These are phyloP conservation scores for Drosophila bunnanda DNA, from an alignment of 2,888 invertebrate species.

Conservation along the genomic window DNA sequence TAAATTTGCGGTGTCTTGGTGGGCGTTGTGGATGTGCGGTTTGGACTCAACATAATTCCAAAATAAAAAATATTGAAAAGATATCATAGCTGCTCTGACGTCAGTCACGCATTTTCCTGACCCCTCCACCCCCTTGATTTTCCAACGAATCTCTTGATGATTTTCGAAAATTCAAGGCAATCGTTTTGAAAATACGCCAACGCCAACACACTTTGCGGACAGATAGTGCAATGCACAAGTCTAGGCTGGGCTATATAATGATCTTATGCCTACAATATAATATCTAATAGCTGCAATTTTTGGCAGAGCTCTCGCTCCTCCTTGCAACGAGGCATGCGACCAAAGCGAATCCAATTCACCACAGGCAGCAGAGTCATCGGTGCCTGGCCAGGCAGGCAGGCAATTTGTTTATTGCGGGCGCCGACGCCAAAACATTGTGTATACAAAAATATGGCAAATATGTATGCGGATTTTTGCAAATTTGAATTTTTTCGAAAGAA, in stretches of 20 bases:
- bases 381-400: constrained; percentile 38
- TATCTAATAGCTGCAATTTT: constrained; percentile 48
- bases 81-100: constrained; percentile 36
- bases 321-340: constrained; percentile 64
- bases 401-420: constrained; percentile 76
- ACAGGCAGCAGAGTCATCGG: constrained; percentile 35
- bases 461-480: constrained; percentile 22
- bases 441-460: constrained; percentile 20
- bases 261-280: constrained; percentile 33
- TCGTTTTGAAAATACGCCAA: constrained; percentile 68
- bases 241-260: constrained; percentile 30
- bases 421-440: constrained; percentile 51
- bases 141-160: neutral
- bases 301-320: constrained; percentile 43
- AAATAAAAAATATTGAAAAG: constrained; percentile 23
- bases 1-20: constrained; percentile 49
- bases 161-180: constrained; percentile 64
- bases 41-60: constrained; percentile 51
- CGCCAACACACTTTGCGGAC: constrained; percentile 61
- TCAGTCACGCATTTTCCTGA: constrained; percentile 42
- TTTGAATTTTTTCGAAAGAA: neutral
- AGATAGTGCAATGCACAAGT: constrained; percentile 48
- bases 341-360: constrained; percentile 74
- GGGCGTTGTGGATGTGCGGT: constrained; percentile 60
- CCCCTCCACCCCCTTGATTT: neutral